phyloP scores from a whole-genome alignment of 2,797 vertebrate genomes.

The Phataginus tetradactyla region DNA sequence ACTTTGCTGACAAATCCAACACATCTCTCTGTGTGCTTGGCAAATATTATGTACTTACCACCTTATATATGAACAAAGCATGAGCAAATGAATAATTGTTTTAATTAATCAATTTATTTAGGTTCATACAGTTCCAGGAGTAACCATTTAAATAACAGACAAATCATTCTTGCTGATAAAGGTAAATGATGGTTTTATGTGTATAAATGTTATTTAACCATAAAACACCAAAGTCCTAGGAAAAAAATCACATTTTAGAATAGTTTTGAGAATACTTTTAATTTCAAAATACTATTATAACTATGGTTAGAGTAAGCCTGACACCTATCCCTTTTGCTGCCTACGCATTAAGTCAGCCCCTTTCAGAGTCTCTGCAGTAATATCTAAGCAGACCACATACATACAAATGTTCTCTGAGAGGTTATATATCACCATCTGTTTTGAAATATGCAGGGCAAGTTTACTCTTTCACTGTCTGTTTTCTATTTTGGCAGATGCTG shows the following conservation, averaged over 20 bases:
- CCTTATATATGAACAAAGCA: neutral
- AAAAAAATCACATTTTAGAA: neutral
- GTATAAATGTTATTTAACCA: neutral
- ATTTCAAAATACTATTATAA: neutral
- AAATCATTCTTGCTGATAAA: slow-evolving; percentile 16
- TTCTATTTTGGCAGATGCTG: neutral
- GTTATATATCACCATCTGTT: neutral
- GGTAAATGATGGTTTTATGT: neutral
- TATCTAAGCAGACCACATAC: neutral
- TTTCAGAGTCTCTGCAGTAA: neutral
- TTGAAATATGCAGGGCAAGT: neutral
- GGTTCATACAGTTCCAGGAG: neutral
- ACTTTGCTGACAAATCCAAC: neutral
- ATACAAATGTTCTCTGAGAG: neutral
- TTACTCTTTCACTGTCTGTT: neutral
- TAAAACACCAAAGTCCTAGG: neutral
- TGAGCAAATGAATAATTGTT: neutral
- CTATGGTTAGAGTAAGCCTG: neutral
- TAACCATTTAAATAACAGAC: neutral
- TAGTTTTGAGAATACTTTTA: neutral
- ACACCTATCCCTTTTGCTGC: neutral
- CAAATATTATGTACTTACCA: neutral
- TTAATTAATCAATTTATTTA: neutral
- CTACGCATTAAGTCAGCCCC: neutral
- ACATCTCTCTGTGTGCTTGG: neutral